These are phyloP conservation scores for Loris lydekkerianus DNA, from an alignment of 2,797 vertebrate genomes.

Conservation along the genomic window DNA sequence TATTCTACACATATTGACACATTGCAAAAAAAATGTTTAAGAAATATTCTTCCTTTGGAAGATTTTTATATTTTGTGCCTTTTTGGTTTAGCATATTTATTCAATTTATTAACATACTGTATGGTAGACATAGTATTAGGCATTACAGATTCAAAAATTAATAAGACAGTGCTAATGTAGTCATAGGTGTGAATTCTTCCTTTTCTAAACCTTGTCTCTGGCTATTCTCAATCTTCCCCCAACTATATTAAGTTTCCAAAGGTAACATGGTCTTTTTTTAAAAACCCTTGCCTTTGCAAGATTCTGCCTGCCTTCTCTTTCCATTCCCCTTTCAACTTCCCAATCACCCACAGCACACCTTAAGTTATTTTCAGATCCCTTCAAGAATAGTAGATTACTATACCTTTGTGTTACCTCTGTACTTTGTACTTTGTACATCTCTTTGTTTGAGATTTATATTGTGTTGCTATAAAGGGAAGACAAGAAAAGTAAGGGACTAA, in stretches of 20 bases:
- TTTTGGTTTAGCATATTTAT: slow-evolving; percentile 29
- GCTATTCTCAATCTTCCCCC: neutral
- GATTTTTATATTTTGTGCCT: neutral
- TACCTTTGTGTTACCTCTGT: neutral
- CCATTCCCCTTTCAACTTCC: neutral
- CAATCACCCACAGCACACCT: too few species aligned
- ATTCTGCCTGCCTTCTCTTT: neutral
- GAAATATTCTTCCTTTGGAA: slow-evolving; percentile 19
- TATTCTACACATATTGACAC: neutral
- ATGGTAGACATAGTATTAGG: neutral
- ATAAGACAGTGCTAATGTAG: neutral
- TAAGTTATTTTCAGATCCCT: neutral
- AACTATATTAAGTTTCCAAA: neutral
- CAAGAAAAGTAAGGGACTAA: neutral
- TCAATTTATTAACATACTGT: neutral
- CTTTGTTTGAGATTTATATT: neutral
- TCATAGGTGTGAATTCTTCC: neutral
- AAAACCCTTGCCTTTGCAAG: neutral
- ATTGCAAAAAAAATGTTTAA: slow-evolving; percentile 18
- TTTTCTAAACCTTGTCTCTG: neutral
- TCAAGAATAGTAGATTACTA: neutral
- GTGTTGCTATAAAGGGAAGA: neutral
- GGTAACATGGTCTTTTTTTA: neutral
- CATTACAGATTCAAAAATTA: neutral
- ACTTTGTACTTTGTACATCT: neutral